Percentiles rank a stretch among this genome's conserved stretches.
Evolutionary conservation across 2,113 vertebrate genomes (phyloP).

Genomic region (Actenoides lindsayi): DNA sequence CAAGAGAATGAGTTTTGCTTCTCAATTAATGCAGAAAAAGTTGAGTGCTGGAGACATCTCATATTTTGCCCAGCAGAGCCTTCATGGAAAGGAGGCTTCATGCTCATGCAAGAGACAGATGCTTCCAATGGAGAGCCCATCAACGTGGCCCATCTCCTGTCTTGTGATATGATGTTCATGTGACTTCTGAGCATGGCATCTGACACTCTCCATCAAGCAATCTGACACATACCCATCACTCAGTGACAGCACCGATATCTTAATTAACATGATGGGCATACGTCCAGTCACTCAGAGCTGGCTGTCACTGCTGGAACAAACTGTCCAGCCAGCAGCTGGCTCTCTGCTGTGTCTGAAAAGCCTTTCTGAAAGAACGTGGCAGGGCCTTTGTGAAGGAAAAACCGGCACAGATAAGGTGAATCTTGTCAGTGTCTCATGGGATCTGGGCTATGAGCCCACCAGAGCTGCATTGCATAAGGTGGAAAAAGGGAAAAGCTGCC

Average conservation of each 20-base stretch:
- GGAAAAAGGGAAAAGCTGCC: neutral
- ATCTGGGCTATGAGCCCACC: neutral
- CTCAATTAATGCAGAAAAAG: neutral
- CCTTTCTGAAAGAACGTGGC: neutral
- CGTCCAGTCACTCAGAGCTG: accelerated
- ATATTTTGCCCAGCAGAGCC: neutral
- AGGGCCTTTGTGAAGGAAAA: neutral
- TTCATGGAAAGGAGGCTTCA: neutral
- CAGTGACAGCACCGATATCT: neutral
- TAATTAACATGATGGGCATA: neutral
- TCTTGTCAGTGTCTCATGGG: neutral
- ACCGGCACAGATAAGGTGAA: neutral
- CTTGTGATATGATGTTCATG: neutral
- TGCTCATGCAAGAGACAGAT: neutral
- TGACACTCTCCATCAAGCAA: neutral
- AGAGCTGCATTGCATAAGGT: neutral
- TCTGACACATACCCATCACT: neutral
- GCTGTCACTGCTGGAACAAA: neutral
- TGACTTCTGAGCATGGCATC: neutral
- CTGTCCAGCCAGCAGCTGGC: neutral
- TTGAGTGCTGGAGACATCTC: neutral
- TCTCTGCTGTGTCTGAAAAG: neutral
- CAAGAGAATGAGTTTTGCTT: neutral
- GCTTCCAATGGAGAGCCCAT: neutral
- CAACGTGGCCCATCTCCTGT: neutral